Evolutionary conservation across 2,113 vertebrate genomes (phyloP), one percentile per base, ranked within the genome.

Genomic region (Erythrolamprus reginae): DNA sequence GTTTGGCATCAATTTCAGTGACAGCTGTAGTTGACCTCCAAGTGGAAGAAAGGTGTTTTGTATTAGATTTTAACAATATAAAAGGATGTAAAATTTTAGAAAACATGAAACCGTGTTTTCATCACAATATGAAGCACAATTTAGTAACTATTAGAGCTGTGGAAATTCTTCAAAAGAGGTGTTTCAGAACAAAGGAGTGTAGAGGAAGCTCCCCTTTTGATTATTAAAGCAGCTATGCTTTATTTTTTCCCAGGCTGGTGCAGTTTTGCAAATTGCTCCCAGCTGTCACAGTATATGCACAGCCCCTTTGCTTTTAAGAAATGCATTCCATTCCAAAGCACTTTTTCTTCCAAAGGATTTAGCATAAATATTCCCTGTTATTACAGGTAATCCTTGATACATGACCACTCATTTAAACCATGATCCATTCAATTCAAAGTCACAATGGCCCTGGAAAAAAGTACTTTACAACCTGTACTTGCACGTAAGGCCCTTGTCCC

Each of bases 1-100:
- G 95, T 96, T 95, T 93, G 87, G 48, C 87, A 82, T 92, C 58
- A 53, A 9, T 95, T 94, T 93, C 89, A 90, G 0, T 94, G 93
- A 61, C 0, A 0, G 21, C 91, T 89, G 53, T 88, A 93, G 93
- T 47, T 83, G 84, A 91, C 15, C 89, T 56, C 92, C 23, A 28
- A 90, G 45, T 83, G 88, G 90, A 93, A 93, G 47, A 53, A 90
- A 90, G 82, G 50, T 92, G 89, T 48, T 91, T 92, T 84, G 6
- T 87, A 55, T 91, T 95, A 94, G 89, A 92, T 45, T 92, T 89
- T 95, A 45, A 47, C 88, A 89, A 77, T 77, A 77, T 77, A 77
- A 77, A 50, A 2, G 1, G 0, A 26, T 91, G 93, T 90, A 90
- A 77, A 87, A 4, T 51, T 26, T 84, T 77, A 84, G 1, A n/a